Conservation (phyloP, 2,113 vertebrate species). For the Falcunculus frontatus region DNA sequence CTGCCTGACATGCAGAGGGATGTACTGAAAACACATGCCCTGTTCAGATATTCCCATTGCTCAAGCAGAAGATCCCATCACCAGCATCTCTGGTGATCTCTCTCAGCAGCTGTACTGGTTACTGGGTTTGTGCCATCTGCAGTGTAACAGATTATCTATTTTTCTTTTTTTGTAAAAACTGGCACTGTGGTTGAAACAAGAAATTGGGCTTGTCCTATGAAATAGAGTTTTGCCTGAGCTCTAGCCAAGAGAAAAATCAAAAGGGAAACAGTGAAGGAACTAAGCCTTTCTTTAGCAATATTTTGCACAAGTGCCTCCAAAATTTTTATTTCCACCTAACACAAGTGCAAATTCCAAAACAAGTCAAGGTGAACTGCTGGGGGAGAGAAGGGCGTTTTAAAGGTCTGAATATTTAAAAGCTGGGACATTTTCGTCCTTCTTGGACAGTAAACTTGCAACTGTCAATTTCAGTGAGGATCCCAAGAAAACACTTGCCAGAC, state of each 20-base stretch:
- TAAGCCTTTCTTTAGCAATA: background rate
- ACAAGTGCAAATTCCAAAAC: background rate
- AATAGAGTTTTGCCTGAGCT: background rate
- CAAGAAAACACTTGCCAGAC: background rate
- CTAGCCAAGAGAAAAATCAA: background rate
- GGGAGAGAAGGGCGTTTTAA: background rate
- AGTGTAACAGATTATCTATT: background rate
- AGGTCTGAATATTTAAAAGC: background rate
- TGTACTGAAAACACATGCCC: background rate
- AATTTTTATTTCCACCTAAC: background rate
- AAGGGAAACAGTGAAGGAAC: background rate
- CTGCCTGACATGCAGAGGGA: background rate
- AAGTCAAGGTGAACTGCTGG: background rate
- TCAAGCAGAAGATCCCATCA: background rate
- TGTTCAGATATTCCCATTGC: background rate
- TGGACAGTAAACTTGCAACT: background rate
- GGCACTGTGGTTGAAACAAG: background rate
- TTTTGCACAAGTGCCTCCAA: background rate
- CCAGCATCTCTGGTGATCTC: background rate
- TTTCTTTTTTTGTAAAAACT: background rate
- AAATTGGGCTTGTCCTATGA: background rate
- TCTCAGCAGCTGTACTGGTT: background rate
- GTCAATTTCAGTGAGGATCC: background rate
- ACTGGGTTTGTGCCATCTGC: background rate
- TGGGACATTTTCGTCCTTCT: background rate